Conservation (phyloP, 2,113 vertebrate species). For the Cynoglossus semilaevis region DNA sequence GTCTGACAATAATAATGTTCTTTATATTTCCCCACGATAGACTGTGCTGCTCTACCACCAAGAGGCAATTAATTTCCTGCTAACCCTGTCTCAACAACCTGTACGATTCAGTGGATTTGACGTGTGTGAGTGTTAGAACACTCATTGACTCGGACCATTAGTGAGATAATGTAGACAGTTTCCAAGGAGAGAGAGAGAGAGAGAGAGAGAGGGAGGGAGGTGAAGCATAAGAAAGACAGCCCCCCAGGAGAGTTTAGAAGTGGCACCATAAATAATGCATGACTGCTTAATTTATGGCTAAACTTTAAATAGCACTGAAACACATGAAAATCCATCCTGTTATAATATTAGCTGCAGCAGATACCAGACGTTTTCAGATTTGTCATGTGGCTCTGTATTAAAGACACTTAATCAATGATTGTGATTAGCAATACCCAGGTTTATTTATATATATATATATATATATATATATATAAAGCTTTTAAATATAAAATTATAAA, state of each 20-base stretch:
- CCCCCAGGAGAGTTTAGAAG: conserved; percentile 49
- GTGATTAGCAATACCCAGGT: too few species aligned
- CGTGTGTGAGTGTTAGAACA: conserved; percentile 33
- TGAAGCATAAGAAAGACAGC: conserved; percentile 25
- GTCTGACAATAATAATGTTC: conserved; percentile 29
- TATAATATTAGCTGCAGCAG: conserved; percentile 43
- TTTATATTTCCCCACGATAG: conserved; percentile 8
- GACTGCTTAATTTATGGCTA: conserved; percentile 63
- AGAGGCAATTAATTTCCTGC: conserved; percentile 35
- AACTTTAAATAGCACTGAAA: conserved; percentile 67
- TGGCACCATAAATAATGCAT: conserved; percentile 65
- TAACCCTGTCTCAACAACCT: conserved; percentile 42
- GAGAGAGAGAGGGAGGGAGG: conserved; percentile 11
- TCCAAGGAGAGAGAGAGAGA: conserved; percentile 26
- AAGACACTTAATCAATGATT: too few species aligned
- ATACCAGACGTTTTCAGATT: conserved; percentile 19
- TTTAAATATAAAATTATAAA: too few species aligned
- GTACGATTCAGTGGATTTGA: conserved; percentile 39
- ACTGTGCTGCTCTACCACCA: background rate
- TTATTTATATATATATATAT: too few species aligned
- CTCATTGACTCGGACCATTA: conserved; percentile 64
- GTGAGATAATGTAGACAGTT: conserved; percentile 56
- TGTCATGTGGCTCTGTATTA: too few species aligned
- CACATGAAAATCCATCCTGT: conserved; percentile 48
- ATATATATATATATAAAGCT: too few species aligned